These are phyloP conservation scores for Pongo pygmaeus DNA, from an alignment of 2,113 vertebrate genomes.

Conservation along the genomic window DNA sequence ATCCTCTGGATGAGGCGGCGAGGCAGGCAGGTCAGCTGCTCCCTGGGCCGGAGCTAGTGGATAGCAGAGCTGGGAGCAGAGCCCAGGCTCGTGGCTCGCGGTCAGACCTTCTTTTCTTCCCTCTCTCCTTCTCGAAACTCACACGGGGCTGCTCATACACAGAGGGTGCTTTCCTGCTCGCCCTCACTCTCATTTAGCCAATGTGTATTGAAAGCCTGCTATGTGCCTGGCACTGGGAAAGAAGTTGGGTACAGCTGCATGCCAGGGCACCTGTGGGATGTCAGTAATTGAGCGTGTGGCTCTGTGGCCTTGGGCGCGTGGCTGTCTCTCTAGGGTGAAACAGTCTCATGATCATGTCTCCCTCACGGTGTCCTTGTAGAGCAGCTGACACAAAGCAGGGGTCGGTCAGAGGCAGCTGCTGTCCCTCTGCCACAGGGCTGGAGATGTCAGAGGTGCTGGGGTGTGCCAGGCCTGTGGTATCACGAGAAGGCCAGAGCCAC, in stretches of 20 bases:
- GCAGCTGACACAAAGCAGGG: too few relatives aligned
- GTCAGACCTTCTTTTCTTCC: background rate
- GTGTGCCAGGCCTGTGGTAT: background rate
- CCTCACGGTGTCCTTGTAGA: background rate
- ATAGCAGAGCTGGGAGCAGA: background rate
- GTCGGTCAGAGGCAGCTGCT: background rate
- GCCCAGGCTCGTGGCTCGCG: background rate
- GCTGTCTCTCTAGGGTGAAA: background rate
- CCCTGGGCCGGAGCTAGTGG: background rate
- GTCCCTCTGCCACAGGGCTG: background rate
- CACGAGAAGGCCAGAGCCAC: background rate
- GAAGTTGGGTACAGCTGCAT: background rate
- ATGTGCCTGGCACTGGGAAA: background rate
- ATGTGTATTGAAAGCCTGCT: background rate
- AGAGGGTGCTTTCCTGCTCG: background rate
- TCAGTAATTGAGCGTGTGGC: background rate
- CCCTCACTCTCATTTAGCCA: background rate
- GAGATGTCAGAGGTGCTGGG: background rate
- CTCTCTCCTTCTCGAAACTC: background rate
- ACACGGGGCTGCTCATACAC: background rate
- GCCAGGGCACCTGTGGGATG: background rate
- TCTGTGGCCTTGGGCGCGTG: background rate
- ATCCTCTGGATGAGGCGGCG: background rate
- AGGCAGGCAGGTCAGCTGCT: background rate
- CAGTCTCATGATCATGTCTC: rapidly evolving